A percentile compares a stretch with the other conserved stretches of the same genome.
phyloP scores from a whole-genome alignment of 1,140 invertebrate genomes.

The Penaeus japonicus region DNA sequence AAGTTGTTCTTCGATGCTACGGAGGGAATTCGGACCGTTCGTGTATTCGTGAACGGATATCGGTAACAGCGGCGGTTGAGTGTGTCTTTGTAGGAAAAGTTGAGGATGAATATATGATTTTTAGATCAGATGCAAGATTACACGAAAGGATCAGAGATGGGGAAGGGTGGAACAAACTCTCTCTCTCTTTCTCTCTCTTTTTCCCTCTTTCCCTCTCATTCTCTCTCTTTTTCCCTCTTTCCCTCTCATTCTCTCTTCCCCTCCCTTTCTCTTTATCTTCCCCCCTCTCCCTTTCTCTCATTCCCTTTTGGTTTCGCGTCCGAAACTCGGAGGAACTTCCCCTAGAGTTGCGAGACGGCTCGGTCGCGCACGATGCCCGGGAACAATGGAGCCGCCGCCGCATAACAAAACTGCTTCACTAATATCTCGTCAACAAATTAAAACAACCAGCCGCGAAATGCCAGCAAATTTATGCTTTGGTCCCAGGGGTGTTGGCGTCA shows the following conservation, averaged over 20 bases:
- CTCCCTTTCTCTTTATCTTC: too few relatives aligned
- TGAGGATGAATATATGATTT: too few relatives aligned
- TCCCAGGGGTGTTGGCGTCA: constrained; percentile 26
- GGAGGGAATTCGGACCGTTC: too few relatives aligned
- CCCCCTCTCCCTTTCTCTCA: background rate
- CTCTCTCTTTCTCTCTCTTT: too few relatives aligned
- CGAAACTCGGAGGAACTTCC: constrained; percentile 21
- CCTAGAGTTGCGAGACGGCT: background rate
- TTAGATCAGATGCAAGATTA: too few relatives aligned
- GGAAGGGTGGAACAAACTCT: too few relatives aligned
- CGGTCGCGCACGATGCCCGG: constrained; percentile 13
- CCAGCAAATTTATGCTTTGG: constrained; percentile 40
- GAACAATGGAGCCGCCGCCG: constrained; percentile 30
- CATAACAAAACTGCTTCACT: constrained; percentile 41
- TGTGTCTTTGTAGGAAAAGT: too few relatives aligned
- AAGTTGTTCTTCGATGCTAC: too few relatives aligned
- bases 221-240: background rate
- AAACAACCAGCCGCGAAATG: constrained; percentile 55
- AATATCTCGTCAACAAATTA: constrained; percentile 56
- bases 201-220: too few relatives aligned
- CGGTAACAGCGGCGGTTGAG: too few relatives aligned
- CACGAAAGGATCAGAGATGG: too few relatives aligned
- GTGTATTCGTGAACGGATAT: too few relatives aligned
- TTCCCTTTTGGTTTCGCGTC: background rate
- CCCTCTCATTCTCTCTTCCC: background rate